Percentiles rank a stretch among this genome's conserved stretches.
Evolutionary conservation across 2,113 vertebrate genomes (phyloP).

Genomic region (Willisornis vidua): DNA sequence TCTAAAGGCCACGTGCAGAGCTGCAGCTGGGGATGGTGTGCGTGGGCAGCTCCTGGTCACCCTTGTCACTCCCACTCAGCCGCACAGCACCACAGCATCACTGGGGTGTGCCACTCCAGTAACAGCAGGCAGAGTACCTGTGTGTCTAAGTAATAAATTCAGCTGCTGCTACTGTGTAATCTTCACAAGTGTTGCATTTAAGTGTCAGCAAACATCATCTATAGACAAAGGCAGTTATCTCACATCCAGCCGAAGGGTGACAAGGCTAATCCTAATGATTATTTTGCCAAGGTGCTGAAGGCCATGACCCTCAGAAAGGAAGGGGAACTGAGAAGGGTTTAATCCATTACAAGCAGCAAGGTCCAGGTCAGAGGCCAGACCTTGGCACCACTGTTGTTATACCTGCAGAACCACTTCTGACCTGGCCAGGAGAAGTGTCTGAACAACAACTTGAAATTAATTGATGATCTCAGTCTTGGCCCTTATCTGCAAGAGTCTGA

Average conservation of each 20-base stretch:
- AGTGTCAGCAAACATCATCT: constrained; percentile 1
- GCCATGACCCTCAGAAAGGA: not conserved
- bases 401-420: constrained; percentile 32
- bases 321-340: not conserved
- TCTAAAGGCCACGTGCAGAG: not conserved
- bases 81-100: rapidly evolving
- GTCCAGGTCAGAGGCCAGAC: not conserved
- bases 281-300: not conserved
- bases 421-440: not conserved
- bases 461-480: not conserved
- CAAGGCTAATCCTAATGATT: rapidly evolving
- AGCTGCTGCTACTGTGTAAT: not conserved
- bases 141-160: not conserved
- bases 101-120: not conserved
- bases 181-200: not conserved
- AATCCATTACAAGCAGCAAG: not conserved
- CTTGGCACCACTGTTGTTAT: not conserved
- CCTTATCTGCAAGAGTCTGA: constrained; percentile 12
- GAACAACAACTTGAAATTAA: not conserved
- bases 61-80: rapidly evolving
- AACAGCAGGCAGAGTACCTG: not conserved
- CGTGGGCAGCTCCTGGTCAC: not conserved
- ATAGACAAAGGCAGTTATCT: not conserved
- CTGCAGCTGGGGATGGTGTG: not conserved
- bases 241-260: not conserved